phyloP scores from a whole-genome alignment of 1,140 invertebrate genomes.

The Drosophila melanogaster region DNA sequence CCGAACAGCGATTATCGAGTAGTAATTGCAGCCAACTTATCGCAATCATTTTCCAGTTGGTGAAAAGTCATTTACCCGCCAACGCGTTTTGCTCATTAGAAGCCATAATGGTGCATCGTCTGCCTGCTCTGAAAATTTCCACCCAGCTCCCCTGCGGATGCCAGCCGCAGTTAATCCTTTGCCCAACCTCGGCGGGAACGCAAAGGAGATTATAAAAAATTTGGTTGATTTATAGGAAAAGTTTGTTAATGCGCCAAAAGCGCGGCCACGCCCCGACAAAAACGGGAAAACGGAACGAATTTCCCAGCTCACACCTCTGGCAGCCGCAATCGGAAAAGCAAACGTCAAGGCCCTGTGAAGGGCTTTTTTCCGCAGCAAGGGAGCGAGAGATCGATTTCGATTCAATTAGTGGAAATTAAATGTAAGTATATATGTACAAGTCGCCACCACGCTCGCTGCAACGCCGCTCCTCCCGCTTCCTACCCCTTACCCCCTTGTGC shows the following conservation, averaged over 20 bases:
- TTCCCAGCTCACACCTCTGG: constrained; percentile 13
- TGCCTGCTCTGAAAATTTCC: background rate
- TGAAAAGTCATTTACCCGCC: constrained; percentile 31
- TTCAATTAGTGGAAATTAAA: constrained; percentile 83
- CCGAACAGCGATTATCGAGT: constrained; percentile 21
- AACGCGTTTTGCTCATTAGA: constrained; percentile 45
- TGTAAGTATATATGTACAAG: constrained; percentile 71
- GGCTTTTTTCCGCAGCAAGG: constrained; percentile 51
- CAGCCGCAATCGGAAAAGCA: constrained; percentile 45
- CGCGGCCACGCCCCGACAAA: constrained; percentile 5
- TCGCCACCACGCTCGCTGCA: constrained; percentile 17
- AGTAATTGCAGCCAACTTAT: constrained; percentile 20
- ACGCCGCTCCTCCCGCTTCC: background rate
- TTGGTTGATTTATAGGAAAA: constrained; percentile 79
- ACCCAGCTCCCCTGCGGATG: constrained; percentile 15
- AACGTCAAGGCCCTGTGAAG: constrained; percentile 48
- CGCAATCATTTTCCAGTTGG: constrained; percentile 22
- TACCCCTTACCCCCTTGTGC: background rate
- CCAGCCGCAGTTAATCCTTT: constrained; percentile 27
- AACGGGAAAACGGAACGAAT: constrained; percentile 4
- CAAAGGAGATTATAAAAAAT: constrained; percentile 70
- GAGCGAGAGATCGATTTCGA: constrained; percentile 77
- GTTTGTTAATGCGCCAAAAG: constrained; percentile 70
- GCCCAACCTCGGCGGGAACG: background rate
- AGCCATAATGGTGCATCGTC: constrained; percentile 11